Percentiles rank a stretch among this genome's conserved stretches.
Evolutionary conservation across 1,140 invertebrate species (phyloP).

Genomic region (Ptiloglossa arizonensis): DNA sequence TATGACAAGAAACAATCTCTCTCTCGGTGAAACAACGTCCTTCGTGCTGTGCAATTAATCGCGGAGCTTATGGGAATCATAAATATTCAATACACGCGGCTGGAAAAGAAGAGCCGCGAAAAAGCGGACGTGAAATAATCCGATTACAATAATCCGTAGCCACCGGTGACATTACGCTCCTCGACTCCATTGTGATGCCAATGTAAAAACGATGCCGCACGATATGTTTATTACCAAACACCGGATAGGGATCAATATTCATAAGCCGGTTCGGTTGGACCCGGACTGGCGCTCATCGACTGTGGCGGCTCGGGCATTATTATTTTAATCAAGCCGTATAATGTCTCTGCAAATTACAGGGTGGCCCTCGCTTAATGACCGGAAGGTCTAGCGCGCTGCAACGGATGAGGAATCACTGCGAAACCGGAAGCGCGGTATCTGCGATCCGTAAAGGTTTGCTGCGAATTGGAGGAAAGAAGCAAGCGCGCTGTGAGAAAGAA

Average conservation of each 20-base stretch:
- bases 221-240: constrained; percentile 65
- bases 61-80: constrained; percentile 32
- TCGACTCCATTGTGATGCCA: constrained; percentile 57
- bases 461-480: neutral
- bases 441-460: neutral
- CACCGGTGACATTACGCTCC: constrained; percentile 41
- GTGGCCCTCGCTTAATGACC: constrained; percentile 65
- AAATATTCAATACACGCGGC: constrained; percentile 32
- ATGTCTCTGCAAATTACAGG: constrained; percentile 69
- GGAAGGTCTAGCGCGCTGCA: constrained; percentile 59
- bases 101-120: constrained; percentile 11
- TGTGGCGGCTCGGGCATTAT: constrained; percentile 57
- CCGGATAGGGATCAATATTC: constrained; percentile 70
- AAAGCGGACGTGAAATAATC: constrained; percentile 51
- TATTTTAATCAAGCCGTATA: constrained; percentile 69
- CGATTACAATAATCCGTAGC: constrained; percentile 51
- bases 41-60: constrained; percentile 21
- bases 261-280: constrained; percentile 56
- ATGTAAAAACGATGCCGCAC: constrained; percentile 56
- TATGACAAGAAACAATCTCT: neutral
- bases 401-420: constrained; percentile 64
- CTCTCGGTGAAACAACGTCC: neutral
- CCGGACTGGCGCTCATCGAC: constrained; percentile 56
- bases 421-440: constrained; percentile 43
- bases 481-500: neutral